Base-by-base conservation (phyloP, 2,797 vertebrate genomes). In the Hoplostethus mediterraneus region DNA sequence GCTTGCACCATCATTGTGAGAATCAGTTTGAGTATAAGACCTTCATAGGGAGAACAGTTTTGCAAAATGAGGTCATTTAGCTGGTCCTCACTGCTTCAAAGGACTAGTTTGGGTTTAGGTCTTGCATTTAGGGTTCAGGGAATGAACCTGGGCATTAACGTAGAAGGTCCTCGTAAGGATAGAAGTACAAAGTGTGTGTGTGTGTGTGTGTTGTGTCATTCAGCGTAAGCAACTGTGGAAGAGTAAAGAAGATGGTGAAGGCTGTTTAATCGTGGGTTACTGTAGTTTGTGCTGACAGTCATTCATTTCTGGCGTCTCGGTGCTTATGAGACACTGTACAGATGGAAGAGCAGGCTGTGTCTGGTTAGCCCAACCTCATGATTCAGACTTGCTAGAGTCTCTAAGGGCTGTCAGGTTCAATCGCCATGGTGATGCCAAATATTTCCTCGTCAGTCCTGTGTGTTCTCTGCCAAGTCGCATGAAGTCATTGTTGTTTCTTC, bases 361-460 rank as follows among this genome's bases (percentile, higher is more conserved):
- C 68, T 84, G 77, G 86, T 88, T 55, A 84, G 71, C 69, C 75
- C 73, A 75, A 89, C 89, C 87, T 90, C 86, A 87, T 93, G 90
- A 92, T 83, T 92, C 90, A 91, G 80, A 84, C 81, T 83, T 73
- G 79, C 82, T 73, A n/a, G 42, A 67, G 72, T 82, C 88, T 84
- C 82, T 5, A 25, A 65, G 66, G 71, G 42, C 79, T 79, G 84
- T 85, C 81, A 45, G 66, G 80, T 87, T 84, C 82, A 73, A 61
- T 92, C 80, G 56, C 89, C 83, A 90, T 85, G 79, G 85, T 61
- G 76, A 90, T 68, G 70, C 63, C 71, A 77, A 83, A 74, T 47
- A 70, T 5, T 52, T 81, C 53, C 51, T 78, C 75, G 42, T 42
- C 62, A 76, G 72, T 68, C 45, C 56, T 47, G n/a, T 73, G 48